Base-by-base conservation (phyloP, 2,113 vertebrate genomes). In the Charadrius vociferus region DNA sequence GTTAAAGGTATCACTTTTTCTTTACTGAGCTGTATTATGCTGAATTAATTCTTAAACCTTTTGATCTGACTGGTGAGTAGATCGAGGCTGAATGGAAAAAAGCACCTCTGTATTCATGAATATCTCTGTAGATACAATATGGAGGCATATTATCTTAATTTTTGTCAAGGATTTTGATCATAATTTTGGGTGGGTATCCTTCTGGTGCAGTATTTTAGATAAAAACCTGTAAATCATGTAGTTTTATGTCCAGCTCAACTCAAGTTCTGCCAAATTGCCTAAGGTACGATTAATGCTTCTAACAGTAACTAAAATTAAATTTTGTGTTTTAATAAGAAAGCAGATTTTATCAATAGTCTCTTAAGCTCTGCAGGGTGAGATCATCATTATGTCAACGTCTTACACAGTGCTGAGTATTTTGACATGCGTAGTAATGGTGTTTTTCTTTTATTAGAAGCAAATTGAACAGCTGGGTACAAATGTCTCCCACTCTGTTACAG, bases 381-480 rank as follows among this genome's bases (percentile, higher is more conserved):
- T 91, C 89, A 87, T 91, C 22, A 9, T 91, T 95, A 53, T 37
- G 0, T 93, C 90, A 65, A 14, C 65, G 47, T 80, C 81, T 89
- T 67, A 56, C 32, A 50, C n/a, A 74, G 55, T 43, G 50, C 65
- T 81, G 80, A 85, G 39, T 74, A 53, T 94, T 93, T 83, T 80
- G 85, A 73, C 45, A 82, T 4, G 4, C 1, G 3, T 37, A 93
- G 78, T 47, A 90, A 75, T 53, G 23, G 43, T 80, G 27, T 53
- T 91, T 86, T 19, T 87, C 81, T 94, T 82, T 83, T 94, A 68
- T 83, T 93, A 75, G 79, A 74, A 94, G 72, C 62, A 80, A 95
- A 86, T 37, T 55, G 58, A 83, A 58, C 55, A 50, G 45, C n/a
- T 74, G 68, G 18, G 37, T 63, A 63, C 55, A 74, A 80, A 55